A percentile compares a stretch with the other conserved stretches of the same genome.
Conservation (phyloP, 2,797 vertebrate genomes). For the Brachymystax lenok region DNA sequence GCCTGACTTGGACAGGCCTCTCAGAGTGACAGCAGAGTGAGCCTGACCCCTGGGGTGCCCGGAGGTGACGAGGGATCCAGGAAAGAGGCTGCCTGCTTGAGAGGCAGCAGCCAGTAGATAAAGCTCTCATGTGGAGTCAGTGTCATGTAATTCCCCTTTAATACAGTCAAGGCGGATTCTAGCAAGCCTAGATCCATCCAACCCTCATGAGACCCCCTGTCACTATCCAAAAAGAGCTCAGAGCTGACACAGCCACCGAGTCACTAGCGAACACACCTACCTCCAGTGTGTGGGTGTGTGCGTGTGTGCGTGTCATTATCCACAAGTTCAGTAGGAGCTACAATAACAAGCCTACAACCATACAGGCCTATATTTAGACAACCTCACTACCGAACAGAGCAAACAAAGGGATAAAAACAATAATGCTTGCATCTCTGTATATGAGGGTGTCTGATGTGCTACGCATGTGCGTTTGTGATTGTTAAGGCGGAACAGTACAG, state of each 20-base stretch:
- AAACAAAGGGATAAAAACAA: not conserved
- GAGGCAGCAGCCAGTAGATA: slow-evolving; percentile 73
- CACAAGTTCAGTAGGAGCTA: not conserved
- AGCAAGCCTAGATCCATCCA: slow-evolving; percentile 74
- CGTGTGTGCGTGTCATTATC: not conserved
- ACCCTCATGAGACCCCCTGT: slow-evolving; percentile 76
- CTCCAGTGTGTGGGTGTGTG: not conserved
- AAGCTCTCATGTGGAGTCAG: slow-evolving; percentile 70
- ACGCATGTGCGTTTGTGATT: slow-evolving; percentile 21
- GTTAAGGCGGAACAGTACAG: not conserved
- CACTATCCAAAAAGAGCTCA: slow-evolving; percentile 63
- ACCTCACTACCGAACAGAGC: not conserved
- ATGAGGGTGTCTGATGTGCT: slow-evolving; percentile 22
- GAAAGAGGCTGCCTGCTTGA: slow-evolving; percentile 50
- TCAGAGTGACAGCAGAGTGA: slow-evolving; percentile 47
- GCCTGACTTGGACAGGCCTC: slow-evolving; percentile 35
- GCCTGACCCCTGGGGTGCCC: slow-evolving; percentile 43
- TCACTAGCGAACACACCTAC: slow-evolving; percentile 45
- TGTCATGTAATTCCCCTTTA: slow-evolving; percentile 74
- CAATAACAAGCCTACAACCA: not conserved
- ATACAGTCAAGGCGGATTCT: slow-evolving; percentile 74
- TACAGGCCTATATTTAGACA: not conserved
- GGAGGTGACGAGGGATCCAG: slow-evolving; percentile 26
- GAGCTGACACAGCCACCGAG: slow-evolving; percentile 44
- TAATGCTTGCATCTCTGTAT: slow-evolving; percentile 18